These are phyloP conservation scores for Drosophila pectinifera DNA, from an alignment of 1,140 invertebrate species.

Conservation along the genomic window DNA sequence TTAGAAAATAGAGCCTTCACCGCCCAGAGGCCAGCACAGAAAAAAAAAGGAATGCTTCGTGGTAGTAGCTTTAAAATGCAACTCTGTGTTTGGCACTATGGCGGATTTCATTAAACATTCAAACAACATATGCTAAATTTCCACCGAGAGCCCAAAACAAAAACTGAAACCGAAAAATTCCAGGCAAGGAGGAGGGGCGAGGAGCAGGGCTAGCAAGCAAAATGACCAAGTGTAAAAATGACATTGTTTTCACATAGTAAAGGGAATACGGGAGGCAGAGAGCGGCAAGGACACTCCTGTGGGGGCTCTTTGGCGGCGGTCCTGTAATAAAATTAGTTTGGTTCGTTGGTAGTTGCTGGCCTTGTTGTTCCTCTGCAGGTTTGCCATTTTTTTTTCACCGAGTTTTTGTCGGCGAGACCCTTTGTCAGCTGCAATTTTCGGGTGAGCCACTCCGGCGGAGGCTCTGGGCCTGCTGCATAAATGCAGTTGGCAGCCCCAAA, in stretches of 20 bases:
- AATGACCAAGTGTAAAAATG: constrained; percentile 80
- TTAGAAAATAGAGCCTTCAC: constrained; percentile 78
- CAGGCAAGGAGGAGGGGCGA: constrained; percentile 10
- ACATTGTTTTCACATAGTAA: constrained; percentile 64
- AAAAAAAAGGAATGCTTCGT: constrained; percentile 1
- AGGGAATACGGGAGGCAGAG: neutral
- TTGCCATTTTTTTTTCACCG: constrained; percentile 14
- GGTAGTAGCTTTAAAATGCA: constrained; percentile 70
- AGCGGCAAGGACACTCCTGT: constrained; percentile 40
- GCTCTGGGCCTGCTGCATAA: constrained; percentile 60
- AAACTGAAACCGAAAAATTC: constrained; percentile 10
- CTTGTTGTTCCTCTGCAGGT: constrained; percentile 19
- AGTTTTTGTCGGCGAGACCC: constrained; percentile 21
- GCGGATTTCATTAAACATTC: constrained; percentile 81
- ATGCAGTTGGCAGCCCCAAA: constrained; percentile 70
- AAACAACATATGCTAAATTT: constrained; percentile 81
- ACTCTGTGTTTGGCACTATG: constrained; percentile 73
- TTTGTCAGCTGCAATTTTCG: constrained; percentile 54
- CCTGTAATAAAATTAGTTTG: constrained; percentile 74
- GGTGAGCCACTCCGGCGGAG: constrained; percentile 14
- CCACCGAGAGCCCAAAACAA: constrained; percentile 44
- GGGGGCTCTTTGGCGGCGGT: constrained; percentile 70
- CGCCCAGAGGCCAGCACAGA: constrained; percentile 31
- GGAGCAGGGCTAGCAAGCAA: constrained; percentile 42
- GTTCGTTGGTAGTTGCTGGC: constrained; percentile 25